A percentile compares a stretch with the other conserved stretches of the same genome.
phyloP scores from a whole-genome alignment of 2,888 invertebrate species.

The Aphodius granarius region DNA sequence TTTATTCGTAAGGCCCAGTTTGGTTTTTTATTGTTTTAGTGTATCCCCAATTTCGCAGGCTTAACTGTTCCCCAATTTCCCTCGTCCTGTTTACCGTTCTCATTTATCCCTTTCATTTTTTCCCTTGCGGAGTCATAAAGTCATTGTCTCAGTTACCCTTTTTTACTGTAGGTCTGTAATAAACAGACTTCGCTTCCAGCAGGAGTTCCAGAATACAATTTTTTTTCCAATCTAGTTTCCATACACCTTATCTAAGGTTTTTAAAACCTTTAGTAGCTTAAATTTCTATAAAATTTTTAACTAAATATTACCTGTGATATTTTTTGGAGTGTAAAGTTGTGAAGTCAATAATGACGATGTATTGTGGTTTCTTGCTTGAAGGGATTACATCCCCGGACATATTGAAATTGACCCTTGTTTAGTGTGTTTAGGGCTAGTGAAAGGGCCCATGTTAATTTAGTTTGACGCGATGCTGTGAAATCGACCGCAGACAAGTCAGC shows the following conservation, averaged over 20 bases:
- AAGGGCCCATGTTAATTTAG: neutral
- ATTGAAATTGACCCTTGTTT: neutral
- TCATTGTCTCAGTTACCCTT: neutral
- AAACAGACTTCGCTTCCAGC: too few species aligned
- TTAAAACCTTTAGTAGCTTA: too few species aligned
- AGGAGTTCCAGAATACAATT: too few species aligned
- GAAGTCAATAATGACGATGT: too few species aligned
- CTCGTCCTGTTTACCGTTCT: neutral
- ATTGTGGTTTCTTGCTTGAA: neutral
- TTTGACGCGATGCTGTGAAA: neutral
- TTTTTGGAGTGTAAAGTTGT: too few species aligned
- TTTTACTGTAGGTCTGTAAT: too few species aligned
- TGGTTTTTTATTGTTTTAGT: neutral
- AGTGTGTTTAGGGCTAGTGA: neutral
- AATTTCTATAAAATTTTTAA: too few species aligned
- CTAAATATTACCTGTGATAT: too few species aligned
- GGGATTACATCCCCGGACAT: neutral
- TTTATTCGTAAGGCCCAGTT: neutral
- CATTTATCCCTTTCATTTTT: neutral
- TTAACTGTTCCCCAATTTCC: neutral
- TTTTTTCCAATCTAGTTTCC: too few species aligned
- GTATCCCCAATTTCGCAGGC: neutral
- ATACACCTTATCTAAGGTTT: too few species aligned
- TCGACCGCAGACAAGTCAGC: slow-evolving; percentile 20
- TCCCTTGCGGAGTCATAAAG: neutral